A percentile compares a stretch with the other conserved stretches of the same genome.
Evolutionary conservation across 2,797 vertebrate species (phyloP).

Genomic region (Notolepis coatsorum): DNA sequence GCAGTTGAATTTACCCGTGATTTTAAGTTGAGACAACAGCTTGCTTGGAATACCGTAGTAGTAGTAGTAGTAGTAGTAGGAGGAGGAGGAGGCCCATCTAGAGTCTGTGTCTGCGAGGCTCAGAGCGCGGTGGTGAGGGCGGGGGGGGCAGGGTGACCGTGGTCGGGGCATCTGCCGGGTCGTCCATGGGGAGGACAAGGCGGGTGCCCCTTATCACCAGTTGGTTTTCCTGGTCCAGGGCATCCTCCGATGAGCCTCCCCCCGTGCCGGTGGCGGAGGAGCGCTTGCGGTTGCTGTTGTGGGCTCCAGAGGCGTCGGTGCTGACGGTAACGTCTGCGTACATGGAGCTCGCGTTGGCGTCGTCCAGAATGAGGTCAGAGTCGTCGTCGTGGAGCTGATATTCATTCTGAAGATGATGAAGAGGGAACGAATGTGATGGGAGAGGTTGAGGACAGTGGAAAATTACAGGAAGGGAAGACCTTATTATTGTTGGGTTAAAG

Average conservation of each 20-base stretch:
- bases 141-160: constrained; percentile 71
- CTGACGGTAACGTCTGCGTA: constrained; percentile 91
- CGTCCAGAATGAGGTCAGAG: constrained; percentile 91
- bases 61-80: background rate
- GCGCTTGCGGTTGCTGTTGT: constrained; percentile 64
- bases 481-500: too few relatives aligned
- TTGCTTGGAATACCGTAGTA: background rate
- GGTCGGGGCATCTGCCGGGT: constrained; percentile 82
- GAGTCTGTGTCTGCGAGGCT: constrained; percentile 77
- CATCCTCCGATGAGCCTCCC: constrained; percentile 78
- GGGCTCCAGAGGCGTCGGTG: constrained; percentile 81
- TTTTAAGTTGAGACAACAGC: constrained; percentile 23
- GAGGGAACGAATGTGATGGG: background rate
- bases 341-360: constrained; percentile 88
- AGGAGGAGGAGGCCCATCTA: constrained; percentile 34
- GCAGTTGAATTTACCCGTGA: constrained; percentile 11
- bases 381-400: constrained; percentile 91
- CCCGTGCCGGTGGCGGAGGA: constrained; percentile 35
- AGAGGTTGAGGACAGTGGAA: too few relatives aligned
- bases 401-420: constrained; percentile 82
- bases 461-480: too few relatives aligned
- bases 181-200: constrained; percentile 91
- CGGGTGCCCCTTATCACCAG: constrained; percentile 91
- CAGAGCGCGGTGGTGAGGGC: constrained; percentile 70
- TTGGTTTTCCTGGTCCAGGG: constrained; percentile 87